Conservation (phyloP, 2,113 vertebrate genomes). For the Rhynchomys soricoides region DNA sequence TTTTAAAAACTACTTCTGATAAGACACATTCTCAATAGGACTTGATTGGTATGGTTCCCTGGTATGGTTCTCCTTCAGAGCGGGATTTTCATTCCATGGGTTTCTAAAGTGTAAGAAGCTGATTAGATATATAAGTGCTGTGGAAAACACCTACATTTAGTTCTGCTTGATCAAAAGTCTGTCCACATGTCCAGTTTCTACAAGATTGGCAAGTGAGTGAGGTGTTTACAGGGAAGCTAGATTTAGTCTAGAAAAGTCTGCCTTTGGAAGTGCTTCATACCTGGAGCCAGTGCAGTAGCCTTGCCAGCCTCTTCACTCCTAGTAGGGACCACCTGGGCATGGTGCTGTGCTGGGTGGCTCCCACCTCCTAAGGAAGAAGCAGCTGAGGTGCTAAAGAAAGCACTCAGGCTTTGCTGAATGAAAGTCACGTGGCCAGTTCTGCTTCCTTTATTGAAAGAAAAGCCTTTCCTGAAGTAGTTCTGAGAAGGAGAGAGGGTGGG, state of each 20-base stretch:
- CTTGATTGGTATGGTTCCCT: background rate
- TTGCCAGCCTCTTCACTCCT: background rate
- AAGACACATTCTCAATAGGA: background rate
- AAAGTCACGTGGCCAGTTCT: slow-evolving; percentile 71
- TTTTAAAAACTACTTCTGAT: background rate
- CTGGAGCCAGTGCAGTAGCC: background rate
- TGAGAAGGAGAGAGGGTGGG: slow-evolving; percentile 57
- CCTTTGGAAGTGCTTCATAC: background rate
- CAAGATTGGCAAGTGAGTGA: background rate
- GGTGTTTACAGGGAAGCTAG: background rate
- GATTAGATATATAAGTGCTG: background rate
- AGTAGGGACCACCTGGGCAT: background rate
- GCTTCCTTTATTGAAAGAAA: slow-evolving; percentile 77
- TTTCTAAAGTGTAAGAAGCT: background rate
- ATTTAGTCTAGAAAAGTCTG: background rate
- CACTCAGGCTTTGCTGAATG: slow-evolving; percentile 73
- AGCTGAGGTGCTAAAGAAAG: slow-evolving; percentile 59
- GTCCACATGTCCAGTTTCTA: background rate
- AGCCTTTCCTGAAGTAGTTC: slow-evolving; percentile 70
- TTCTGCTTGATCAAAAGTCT: background rate
- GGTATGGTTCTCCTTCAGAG: background rate
- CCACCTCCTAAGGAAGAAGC: background rate
- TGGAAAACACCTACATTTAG: slow-evolving; percentile 9
- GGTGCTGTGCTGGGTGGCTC: background rate
- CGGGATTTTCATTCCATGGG: slow-evolving; percentile 32